A percentile compares a stretch with the other conserved stretches of the same genome.
phyloP scores from a whole-genome alignment of 2,888 invertebrate genomes.

The Drosophila nigritarsus region DNA sequence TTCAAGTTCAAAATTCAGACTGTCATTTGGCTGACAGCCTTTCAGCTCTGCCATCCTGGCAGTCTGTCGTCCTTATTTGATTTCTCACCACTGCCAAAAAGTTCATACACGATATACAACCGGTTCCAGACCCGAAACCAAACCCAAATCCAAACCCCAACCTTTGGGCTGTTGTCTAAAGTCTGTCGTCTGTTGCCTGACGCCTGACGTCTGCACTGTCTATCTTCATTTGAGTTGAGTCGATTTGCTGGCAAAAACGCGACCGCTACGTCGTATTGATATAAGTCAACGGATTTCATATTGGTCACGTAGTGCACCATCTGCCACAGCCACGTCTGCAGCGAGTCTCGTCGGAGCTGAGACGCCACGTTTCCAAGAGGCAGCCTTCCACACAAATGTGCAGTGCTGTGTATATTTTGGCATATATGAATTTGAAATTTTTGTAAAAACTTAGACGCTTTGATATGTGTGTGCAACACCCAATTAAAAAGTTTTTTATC shows the following conservation, averaged over 20 bases:
- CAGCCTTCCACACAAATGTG: not conserved
- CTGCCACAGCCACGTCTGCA: conserved; percentile 46
- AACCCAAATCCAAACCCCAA: conserved; percentile 6
- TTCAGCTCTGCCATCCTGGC: conserved; percentile 31
- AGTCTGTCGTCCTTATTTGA: conserved; percentile 71
- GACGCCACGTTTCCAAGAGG: conserved; percentile 8
- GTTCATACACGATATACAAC: conserved; percentile 28
- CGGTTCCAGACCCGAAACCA: not conserved
- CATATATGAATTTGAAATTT: conserved; percentile 52
- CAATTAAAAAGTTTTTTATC: conserved; percentile 78
- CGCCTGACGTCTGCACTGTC: conserved; percentile 64
- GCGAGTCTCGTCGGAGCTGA: conserved; percentile 14
- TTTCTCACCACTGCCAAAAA: conserved; percentile 60
- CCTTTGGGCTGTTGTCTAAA: conserved; percentile 17
- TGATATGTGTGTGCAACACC: conserved; percentile 60
- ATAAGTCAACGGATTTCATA: conserved; percentile 79
- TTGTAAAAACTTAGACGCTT: conserved; percentile 51
- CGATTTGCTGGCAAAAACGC: conserved; percentile 74
- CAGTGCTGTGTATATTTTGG: conserved; percentile 40
- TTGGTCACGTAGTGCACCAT: conserved; percentile 75
- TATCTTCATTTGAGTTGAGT: conserved; percentile 78
- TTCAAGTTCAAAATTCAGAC: conserved; percentile 72
- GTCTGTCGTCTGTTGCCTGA: conserved; percentile 9
- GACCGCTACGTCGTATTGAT: conserved; percentile 72
- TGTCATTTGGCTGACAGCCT: conserved; percentile 54